A percentile compares a stretch with the other conserved stretches of the same genome.
Conservation (phyloP, 2,888 invertebrate genomes). For the Augiades crinisus region DNA sequence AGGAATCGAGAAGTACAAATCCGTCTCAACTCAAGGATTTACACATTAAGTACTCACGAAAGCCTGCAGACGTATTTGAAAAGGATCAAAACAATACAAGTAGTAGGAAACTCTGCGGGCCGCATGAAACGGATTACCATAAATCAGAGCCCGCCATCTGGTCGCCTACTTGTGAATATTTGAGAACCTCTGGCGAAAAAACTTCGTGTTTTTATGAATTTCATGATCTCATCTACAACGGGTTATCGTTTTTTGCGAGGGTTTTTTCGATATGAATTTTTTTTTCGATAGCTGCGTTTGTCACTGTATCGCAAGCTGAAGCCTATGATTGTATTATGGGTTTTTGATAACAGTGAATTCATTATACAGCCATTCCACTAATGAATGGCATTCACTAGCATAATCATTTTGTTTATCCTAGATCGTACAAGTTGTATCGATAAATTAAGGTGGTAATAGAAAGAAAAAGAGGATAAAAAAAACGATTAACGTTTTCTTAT, state of each 20-base stretch:
- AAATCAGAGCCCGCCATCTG: conserved; percentile 29
- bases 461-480: too few species aligned
- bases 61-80: not conserved
- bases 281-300: too few species aligned
- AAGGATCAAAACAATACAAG: conserved; percentile 17
- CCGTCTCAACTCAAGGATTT: not conserved
- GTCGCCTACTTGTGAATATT: conserved; percentile 30
- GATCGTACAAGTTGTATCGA: too few species aligned
- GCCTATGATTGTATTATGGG: too few species aligned
- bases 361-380: too few species aligned
- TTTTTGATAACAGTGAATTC: too few species aligned
- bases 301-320: too few species aligned
- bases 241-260: conserved; percentile 16
- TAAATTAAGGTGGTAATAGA: too few species aligned
- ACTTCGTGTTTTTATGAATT: conserved; percentile 20
- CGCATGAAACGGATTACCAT: conserved; percentile 29
- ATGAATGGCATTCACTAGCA: too few species aligned
- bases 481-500: too few species aligned
- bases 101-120: conserved; percentile 2
- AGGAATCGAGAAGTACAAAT: not conserved
- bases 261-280: not conserved
- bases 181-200: conserved; percentile 25
- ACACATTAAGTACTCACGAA: not conserved
- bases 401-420: too few species aligned
- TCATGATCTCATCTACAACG: conserved; percentile 19